These are phyloP conservation scores for Istiophorus platypterus DNA, from an alignment of 2,113 vertebrate genomes.

Conservation along the genomic window DNA sequence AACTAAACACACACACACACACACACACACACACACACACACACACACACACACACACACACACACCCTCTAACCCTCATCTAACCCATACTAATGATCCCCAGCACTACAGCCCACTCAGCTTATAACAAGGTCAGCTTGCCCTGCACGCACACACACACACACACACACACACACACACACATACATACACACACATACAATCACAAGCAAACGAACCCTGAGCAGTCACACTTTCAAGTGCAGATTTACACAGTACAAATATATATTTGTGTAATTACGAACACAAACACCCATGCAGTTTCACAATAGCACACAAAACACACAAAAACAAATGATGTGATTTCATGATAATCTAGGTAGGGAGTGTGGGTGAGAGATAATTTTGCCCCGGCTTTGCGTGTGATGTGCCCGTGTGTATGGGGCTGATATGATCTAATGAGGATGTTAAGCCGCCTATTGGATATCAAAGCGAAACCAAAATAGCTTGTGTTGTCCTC, in stretches of 20 bases:
- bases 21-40: conserved; percentile 44
- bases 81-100: conserved; percentile 81
- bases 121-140: conserved; percentile 80
- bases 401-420: conserved; percentile 15
- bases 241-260: conserved; percentile 12
- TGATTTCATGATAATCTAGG: conserved; percentile 59
- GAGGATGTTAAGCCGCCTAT: conserved; percentile 73
- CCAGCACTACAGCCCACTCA: conserved; percentile 72
- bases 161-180: conserved; percentile 31
- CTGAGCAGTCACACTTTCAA: conserved; percentile 14
- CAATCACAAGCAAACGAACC: conserved; percentile 1
- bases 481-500: conserved; percentile 72
- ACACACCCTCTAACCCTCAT: conserved; percentile 63
- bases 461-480: conserved; percentile 72
- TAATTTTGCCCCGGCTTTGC: conserved; percentile 41
- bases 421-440: conserved; percentile 68
- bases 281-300: conserved; percentile 8
- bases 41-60: conserved; percentile 36
- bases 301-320: conserved; percentile 13
- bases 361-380: conserved; percentile 45
- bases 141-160: conserved; percentile 32
- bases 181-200: conserved; percentile 24
- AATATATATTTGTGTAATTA: conserved; percentile 27
- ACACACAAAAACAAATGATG: conserved; percentile 54
- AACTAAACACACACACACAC: conserved; percentile 31